phyloP scores from a whole-genome alignment of 2,113 vertebrate species.

The Mormyrus iriodes region DNA sequence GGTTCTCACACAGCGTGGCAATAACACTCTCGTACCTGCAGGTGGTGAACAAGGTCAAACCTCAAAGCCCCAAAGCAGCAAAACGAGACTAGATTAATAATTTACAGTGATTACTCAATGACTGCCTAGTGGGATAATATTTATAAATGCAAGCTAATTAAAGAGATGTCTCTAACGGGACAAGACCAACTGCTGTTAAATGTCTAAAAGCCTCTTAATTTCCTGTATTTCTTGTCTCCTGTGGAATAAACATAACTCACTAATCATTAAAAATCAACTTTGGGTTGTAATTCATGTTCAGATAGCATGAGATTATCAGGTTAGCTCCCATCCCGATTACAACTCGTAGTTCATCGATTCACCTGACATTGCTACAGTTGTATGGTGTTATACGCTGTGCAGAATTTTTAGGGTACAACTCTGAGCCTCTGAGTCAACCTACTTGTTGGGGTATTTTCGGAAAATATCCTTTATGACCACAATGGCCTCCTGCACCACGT shows the following conservation, averaged over 20 bases:
- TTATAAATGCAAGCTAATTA: slow-evolving; percentile 3
- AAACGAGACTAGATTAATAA: not conserved
- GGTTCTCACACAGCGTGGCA: slow-evolving; percentile 90
- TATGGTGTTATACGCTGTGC: not conserved
- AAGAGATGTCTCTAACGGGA: not conserved
- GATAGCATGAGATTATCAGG: not conserved
- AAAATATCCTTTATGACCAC: slow-evolving; percentile 99
- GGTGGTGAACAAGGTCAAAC: not conserved
- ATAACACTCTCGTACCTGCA: slow-evolving; percentile 91
- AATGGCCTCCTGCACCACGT: slow-evolving; percentile 96
- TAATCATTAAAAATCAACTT: not conserved
- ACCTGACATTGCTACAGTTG: not conserved
- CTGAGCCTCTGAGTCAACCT: slow-evolving; percentile 35
- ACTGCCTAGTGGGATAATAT: not conserved
- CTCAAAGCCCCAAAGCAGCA: not conserved
- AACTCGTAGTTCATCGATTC: not conserved
- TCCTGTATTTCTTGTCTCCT: not conserved
- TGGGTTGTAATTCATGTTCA: not conserved
- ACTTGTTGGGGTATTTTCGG: slow-evolving; percentile 99
- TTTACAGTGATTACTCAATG: not conserved
- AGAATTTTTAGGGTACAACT: not conserved
- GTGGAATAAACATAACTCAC: not conserved
- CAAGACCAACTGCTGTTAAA: not conserved
- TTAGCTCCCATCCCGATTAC: not conserved
- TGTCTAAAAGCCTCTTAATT: not conserved